Base-by-base conservation (phyloP, 2,888 invertebrate genomes). In the Campoletis raptor region DNA sequence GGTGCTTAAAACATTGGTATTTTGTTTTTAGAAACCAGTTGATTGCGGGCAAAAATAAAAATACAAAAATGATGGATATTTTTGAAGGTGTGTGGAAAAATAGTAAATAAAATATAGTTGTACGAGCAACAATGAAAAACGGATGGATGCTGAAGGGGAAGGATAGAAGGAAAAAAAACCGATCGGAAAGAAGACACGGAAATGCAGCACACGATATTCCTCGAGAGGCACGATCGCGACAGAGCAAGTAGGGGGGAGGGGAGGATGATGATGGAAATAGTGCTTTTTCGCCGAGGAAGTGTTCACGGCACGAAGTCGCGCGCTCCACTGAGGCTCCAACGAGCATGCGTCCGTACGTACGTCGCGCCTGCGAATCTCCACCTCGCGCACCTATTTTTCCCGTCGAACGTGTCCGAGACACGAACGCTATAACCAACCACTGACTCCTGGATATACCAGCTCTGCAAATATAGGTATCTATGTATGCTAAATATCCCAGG, bases 261-360 rank as follows among this genome's bases (percentile, higher is more conserved):
- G 30, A 61, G 30, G 61, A 70, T 70, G 83, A 86, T 79, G 83
- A 86, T 83, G 81, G 78, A 84, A 81, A 81, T 81, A 81, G 81
- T 66, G 83, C 76, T 83, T 80, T 73, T 80, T 66, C 61, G 72
- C 67, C 81, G 61, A 74, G 70, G 83, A 79, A 84, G 69, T 91
- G 91, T 90, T 91, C 88, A 89, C 92, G 90, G 90, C 89, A 90
- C 90, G 89, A 89, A 90, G 91, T 91, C 91, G 92, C 92, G 92
- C 92, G 92, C 90, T 92, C 90, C 90, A 92, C 92, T 92, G 91
- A 90, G 82, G 88, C 80, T 81, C 85, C 85, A 87, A 89, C 86
- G 90, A 82, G 90, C 90, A 90, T 90, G 90, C 90, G 90, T 90
- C 89, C 87, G 84, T 88, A 73, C 83, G 81, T 77, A 78, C 61